Evolutionary conservation across 2,797 vertebrate species (phyloP), one percentile per base, ranked within the genome.

Genomic region (Leptodactylus fallax): DNA sequence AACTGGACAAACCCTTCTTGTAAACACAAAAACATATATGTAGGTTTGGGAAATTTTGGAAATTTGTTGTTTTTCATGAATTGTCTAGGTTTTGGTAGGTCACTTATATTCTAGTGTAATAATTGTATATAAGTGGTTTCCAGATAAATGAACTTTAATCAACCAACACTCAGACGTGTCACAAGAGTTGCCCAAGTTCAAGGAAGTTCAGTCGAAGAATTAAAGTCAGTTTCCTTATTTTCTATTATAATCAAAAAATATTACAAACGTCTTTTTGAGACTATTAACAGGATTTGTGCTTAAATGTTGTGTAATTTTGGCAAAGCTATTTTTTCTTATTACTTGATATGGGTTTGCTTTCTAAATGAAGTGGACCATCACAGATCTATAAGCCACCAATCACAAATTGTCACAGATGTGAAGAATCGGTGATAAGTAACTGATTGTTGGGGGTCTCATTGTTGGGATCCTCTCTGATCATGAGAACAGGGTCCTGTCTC

Each of bases 1-100:
- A 74, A 88, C 87, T 83, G 61, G 55, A 88, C 36, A 23, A 9
- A 67, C 61, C 19, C 27, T 13, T 47, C 23, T 79, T 12, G 51
- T 61, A 88, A 88, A 51, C 63, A 51, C 13, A 17, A 55, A 69
- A 71, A 19, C 27, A 83, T 78, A 23, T 5, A 10, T 74, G 1
- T 61, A 61, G 27, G 3, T 45, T 12, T 61, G 10, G n/a, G 56
- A 47, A 61, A 36, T 12, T 61, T 47, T 9, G 53, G 53, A 27
- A 56, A 17, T 19, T 55, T 16, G 23, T 8, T 55, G 9, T 53
- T 77, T 3, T 80, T 14, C 19, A 21, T 47, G 19, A 45, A 72
- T 7, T 13, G 27, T 49, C 3, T 45, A 36, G 6, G 25, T 60
- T 45, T 36, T 11, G 55, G 49, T 55, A 7, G 49, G 21, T 25